Conservation (phyloP, 2,888 invertebrate genomes). For the Ectemnius cavifrons region DNA sequence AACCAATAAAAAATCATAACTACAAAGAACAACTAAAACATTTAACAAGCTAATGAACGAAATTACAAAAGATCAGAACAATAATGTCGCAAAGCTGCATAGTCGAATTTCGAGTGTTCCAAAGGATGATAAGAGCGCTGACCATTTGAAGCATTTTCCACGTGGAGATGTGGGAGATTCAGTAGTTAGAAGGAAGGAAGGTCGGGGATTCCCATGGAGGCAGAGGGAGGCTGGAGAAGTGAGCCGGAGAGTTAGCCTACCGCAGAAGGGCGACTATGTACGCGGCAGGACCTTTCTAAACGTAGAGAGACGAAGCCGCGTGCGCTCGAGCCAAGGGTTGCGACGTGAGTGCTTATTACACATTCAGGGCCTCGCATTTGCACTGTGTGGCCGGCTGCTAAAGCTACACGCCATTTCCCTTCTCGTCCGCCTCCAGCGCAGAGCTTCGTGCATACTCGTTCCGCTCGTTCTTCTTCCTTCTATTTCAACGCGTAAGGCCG, state of each 20-base stretch:
- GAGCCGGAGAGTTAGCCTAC: not conserved
- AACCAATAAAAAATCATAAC: too few species aligned
- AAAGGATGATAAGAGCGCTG: too few species aligned
- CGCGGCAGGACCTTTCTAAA: slow-evolving; percentile 67
- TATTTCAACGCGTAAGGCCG: slow-evolving; percentile 39
- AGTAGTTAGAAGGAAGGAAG: too few species aligned
- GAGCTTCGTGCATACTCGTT: not conserved
- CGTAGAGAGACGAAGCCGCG: slow-evolving; percentile 56
- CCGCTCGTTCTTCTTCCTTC: slow-evolving; percentile 45
- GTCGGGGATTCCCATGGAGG: too few species aligned
- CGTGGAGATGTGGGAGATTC: not conserved
- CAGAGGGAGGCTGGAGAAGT: not conserved
- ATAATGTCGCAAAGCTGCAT: too few species aligned
- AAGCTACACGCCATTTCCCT: slow-evolving; percentile 42
- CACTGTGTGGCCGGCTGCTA: slow-evolving; percentile 49
- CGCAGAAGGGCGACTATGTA: slow-evolving; percentile 8
- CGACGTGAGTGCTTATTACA: slow-evolving; percentile 73
- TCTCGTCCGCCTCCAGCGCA: slow-evolving; percentile 4
- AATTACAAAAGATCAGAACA: too few species aligned
- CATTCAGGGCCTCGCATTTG: slow-evolving; percentile 69
- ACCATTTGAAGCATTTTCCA: not conserved
- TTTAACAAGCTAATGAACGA: too few species aligned
- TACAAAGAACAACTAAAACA: too few species aligned
- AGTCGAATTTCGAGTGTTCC: too few species aligned
- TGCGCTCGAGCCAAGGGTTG: slow-evolving; percentile 60